Percentiles rank a stretch among this genome's conserved stretches.
Evolutionary conservation across 2,113 vertebrate species (phyloP).

Genomic region (Apodemus speciosus): DNA sequence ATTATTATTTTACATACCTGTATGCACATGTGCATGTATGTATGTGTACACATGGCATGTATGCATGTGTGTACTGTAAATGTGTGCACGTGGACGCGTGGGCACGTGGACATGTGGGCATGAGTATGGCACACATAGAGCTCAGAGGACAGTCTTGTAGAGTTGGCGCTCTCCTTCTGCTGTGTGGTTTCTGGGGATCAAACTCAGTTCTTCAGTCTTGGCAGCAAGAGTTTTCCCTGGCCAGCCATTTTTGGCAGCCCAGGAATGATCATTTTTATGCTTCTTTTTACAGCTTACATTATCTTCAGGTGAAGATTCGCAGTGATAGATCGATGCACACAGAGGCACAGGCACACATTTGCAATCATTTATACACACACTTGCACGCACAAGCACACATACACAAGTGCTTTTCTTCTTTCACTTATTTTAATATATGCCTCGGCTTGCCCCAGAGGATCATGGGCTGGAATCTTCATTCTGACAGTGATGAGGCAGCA

Average conservation of each 20-base stretch:
- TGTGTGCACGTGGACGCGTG: too few relatives aligned
- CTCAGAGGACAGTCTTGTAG: background rate
- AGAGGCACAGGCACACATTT: background rate
- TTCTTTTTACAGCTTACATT: background rate
- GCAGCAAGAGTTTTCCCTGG: background rate
- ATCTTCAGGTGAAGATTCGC: background rate
- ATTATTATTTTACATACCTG: background rate
- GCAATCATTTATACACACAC: background rate
- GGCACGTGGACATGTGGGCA: too few relatives aligned
- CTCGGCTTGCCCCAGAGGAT: background rate
- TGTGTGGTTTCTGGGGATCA: background rate
- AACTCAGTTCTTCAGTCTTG: background rate
- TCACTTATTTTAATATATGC: background rate
- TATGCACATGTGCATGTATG: background rate
- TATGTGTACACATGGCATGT: too few relatives aligned
- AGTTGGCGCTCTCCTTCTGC: background rate
- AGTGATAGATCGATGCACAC: background rate
- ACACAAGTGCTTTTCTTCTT: slow-evolving; percentile 34
- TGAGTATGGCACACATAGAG: background rate
- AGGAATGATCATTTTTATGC: background rate
- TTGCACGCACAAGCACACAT: background rate
- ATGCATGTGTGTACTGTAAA: too few relatives aligned
- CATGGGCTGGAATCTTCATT: background rate
- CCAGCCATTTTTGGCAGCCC: background rate
- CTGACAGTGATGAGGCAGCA: background rate